phyloP scores from a whole-genome alignment of 2,113 vertebrate genomes.

The Cinclus cinclus region DNA sequence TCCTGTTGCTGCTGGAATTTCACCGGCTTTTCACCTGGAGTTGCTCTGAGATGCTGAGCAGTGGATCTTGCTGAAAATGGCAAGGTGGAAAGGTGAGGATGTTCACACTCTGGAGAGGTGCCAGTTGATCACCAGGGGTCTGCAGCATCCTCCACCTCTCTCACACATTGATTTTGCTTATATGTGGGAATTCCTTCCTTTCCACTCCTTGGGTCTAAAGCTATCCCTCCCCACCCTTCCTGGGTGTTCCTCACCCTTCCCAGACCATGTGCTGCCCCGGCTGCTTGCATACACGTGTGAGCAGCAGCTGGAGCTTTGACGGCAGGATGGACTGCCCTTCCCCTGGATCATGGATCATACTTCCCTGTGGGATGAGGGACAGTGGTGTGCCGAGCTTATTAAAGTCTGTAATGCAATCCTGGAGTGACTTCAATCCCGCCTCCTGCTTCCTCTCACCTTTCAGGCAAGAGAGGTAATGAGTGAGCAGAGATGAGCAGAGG shows the following conservation, averaged over 20 bases:
- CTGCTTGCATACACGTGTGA: rapidly evolving
- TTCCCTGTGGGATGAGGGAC: background rate
- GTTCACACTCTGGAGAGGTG: background rate
- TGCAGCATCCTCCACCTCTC: background rate
- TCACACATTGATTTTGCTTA: rapidly evolving
- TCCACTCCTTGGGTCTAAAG: background rate
- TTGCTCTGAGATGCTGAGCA: background rate
- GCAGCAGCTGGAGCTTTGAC: background rate
- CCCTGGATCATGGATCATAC: background rate
- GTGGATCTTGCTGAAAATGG: background rate
- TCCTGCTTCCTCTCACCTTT: conserved; percentile 32
- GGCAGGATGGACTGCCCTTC: background rate
- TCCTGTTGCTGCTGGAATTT: background rate
- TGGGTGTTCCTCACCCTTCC: background rate
- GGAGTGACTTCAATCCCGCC: background rate
- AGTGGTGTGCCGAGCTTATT: background rate
- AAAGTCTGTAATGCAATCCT: background rate
- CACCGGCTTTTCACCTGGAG: background rate
- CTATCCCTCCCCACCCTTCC: rapidly evolving
- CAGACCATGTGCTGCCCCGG: rapidly evolving
- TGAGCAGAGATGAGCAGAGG: background rate
- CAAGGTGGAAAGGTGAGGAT: background rate
- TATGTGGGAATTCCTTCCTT: background rate
- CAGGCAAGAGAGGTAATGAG: background rate
- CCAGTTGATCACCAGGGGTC: background rate